These are phyloP conservation scores for Pseudochirops corinnae DNA, from an alignment of 2,797 vertebrate species.

Conservation along the genomic window DNA sequence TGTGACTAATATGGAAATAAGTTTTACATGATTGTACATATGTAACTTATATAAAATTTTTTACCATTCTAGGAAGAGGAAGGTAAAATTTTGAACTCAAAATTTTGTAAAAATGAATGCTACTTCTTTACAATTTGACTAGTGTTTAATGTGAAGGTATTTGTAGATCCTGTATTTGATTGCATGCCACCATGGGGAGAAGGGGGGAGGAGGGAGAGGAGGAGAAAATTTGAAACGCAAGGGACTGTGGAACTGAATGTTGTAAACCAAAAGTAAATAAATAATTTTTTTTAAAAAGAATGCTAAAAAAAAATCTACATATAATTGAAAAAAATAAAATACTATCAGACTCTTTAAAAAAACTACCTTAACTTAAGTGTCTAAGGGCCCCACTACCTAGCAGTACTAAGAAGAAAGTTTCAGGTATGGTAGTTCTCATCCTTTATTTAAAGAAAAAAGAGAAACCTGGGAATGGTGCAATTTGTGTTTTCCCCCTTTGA, in stretches of 20 bases:
- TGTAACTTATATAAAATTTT: not conserved
- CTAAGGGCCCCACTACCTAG: not conserved
- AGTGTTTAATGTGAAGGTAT: too few species aligned
- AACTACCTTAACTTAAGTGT: not conserved
- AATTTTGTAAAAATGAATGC: not conserved
- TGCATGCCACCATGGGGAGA: too few species aligned
- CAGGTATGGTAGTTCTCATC: not conserved
- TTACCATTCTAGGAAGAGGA: not conserved
- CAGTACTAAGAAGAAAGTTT: not conserved
- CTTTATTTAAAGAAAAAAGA: constrained; percentile 33
- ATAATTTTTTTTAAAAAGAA: not conserved
- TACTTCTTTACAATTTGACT: not conserved
- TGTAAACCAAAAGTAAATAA: too few species aligned
- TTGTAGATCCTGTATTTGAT: too few species aligned
- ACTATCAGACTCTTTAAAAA: not conserved
- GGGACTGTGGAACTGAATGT: too few species aligned
- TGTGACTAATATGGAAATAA: not conserved
- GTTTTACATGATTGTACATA: not conserved
- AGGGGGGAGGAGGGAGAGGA: too few species aligned
- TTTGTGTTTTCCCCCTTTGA: constrained; percentile 46
- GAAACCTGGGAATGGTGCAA: constrained; percentile 7
- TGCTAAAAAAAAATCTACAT: not conserved
- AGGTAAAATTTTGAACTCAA: not conserved
- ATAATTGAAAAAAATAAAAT: not conserved
- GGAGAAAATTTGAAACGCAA: too few species aligned